phyloP scores from a whole-genome alignment of 2,797 vertebrate genomes.

The Sebastes itinus region DNA sequence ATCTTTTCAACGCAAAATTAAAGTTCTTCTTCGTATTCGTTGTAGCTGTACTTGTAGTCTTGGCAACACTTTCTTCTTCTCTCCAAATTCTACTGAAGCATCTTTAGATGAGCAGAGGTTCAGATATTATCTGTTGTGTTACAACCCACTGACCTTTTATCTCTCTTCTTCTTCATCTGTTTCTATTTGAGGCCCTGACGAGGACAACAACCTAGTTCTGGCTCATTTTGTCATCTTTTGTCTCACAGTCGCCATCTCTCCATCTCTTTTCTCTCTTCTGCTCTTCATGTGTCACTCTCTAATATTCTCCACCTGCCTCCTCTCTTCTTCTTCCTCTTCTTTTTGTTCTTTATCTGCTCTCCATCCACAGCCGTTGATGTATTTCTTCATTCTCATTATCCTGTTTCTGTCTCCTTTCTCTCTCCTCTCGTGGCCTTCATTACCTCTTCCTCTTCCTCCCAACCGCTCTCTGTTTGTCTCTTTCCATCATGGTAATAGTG shows the following conservation, averaged over 20 bases:
- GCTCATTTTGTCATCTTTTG: neutral
- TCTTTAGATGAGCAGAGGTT: neutral
- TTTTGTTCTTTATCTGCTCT: neutral
- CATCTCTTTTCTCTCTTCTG: neutral
- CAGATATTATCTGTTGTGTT: slow-evolving; percentile 1
- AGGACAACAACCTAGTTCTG: neutral
- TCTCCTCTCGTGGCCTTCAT: slow-evolving; percentile 10
- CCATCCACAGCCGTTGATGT: neutral
- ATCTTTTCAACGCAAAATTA: neutral
- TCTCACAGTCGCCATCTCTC: neutral
- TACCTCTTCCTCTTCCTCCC: neutral
- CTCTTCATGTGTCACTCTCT: neutral
- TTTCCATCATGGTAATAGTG: slow-evolving; percentile 56
- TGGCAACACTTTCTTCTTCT: neutral
- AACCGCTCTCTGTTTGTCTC: neutral
- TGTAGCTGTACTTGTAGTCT: neutral
- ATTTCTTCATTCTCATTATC: neutral
- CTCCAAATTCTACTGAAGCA: neutral
- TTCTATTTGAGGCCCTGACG: neutral
- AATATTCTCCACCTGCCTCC: slow-evolving; percentile 4
- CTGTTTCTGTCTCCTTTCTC: neutral
- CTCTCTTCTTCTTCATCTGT: slow-evolving; percentile 3
- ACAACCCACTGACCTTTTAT: neutral
- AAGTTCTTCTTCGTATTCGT: neutral
- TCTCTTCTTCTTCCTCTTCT: neutral